Evolutionary conservation across 2,797 vertebrate genomes (phyloP).

Genomic region (Lagothrix lagotricha): DNA sequence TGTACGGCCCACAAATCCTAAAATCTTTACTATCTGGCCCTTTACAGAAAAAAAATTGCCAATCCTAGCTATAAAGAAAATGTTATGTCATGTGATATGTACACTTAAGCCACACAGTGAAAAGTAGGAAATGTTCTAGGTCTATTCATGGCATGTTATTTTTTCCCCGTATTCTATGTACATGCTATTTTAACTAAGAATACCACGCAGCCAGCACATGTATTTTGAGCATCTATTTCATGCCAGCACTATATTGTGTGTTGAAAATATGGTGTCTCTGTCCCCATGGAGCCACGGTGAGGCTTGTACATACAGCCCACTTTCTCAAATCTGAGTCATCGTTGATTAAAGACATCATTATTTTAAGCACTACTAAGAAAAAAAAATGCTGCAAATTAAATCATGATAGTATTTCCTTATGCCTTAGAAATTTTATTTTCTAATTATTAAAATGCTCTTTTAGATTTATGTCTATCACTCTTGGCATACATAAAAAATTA

Average conservation of each 20-base stretch:
- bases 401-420: conserved; percentile 60
- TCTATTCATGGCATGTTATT: not conserved
- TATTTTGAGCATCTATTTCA: not conserved
- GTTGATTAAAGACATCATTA: conserved; percentile 65
- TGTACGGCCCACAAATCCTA: not conserved
- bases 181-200: conserved; percentile 15
- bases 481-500: conserved; percentile 61
- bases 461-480: conserved; percentile 62
- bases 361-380: conserved; percentile 56
- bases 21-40: not conserved
- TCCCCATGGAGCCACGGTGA: not conserved
- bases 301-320: not conserved
- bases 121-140: not conserved
- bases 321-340: conserved; percentile 36
- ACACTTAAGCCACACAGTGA: not conserved
- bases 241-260: not conserved
- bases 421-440: conserved; percentile 72
- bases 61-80: not conserved
- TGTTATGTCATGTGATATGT: not conserved
- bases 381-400: conserved; percentile 50
- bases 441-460: conserved; percentile 66
- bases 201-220: not conserved
- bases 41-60: not conserved
- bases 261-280: not conserved
- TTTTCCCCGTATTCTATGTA: not conserved